phyloP scores from a whole-genome alignment of 1,140 invertebrate species.

The Saxidomus purpurata region DNA sequence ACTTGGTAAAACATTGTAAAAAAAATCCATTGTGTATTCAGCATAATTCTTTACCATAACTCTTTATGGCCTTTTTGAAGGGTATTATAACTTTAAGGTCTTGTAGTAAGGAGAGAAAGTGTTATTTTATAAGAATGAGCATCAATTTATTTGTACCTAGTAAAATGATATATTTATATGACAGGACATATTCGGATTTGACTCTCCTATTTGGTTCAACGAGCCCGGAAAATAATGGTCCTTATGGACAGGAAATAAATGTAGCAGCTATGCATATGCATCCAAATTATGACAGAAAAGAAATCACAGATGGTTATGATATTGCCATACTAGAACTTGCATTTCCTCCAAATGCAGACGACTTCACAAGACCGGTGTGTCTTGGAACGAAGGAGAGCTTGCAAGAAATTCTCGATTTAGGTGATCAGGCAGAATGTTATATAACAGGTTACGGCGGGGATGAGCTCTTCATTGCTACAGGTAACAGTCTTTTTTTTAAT shows the following conservation, averaged over 20 bases:
- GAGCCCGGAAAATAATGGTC: not conserved
- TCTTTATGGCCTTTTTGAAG: no score
- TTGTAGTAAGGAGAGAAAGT: no score
- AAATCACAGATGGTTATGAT: not conserved
- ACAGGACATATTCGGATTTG: not conserved
- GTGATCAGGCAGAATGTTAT: constrained; percentile 39
- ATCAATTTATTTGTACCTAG: no score
- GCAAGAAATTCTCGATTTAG: constrained; percentile 3
- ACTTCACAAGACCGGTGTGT: constrained; percentile 36
- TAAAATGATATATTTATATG: no score
- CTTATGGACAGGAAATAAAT: not conserved
- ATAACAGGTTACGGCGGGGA: constrained; percentile 29
- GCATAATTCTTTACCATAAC: no score
- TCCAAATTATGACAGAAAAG: not conserved
- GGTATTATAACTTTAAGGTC: no score
- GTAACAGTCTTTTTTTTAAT: not conserved
- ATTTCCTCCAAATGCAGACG: not conserved
- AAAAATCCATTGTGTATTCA: no score
- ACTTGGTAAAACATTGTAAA: no score
- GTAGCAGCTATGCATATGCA: not conserved
- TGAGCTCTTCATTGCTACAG: not conserved
- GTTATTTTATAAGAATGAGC: no score
- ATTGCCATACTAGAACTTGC: constrained; percentile 15
- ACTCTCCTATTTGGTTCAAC: not conserved
- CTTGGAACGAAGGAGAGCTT: not conserved